These are phyloP conservation scores for Rhegmatorhina hoffmannsi DNA, from an alignment of 2,113 vertebrate genomes.

Conservation along the genomic window DNA sequence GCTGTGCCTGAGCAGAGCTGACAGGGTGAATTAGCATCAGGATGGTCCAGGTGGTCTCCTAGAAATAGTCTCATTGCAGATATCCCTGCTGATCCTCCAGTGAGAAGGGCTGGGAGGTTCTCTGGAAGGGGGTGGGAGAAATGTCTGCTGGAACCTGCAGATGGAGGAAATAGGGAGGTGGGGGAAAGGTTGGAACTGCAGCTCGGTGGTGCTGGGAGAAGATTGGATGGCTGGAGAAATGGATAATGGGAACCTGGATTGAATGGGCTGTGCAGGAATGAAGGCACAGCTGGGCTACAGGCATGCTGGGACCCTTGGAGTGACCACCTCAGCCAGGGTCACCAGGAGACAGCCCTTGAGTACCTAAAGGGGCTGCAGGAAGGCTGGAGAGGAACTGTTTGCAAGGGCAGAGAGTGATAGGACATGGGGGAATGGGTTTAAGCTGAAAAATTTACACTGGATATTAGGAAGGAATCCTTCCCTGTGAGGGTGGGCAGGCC, in stretches of 20 bases:
- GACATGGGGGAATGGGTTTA: neutral
- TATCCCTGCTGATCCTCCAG: neutral
- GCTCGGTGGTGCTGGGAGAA: neutral
- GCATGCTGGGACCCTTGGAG: neutral
- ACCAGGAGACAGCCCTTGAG: neutral
- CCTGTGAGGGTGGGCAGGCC: neutral
- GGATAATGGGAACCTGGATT: accelerated
- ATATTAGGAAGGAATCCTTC: neutral
- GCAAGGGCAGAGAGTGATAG: neutral
- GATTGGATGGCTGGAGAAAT: neutral
- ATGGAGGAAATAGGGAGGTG: neutral
- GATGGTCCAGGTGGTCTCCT: neutral
- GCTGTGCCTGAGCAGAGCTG: neutral
- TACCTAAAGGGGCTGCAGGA: neutral
- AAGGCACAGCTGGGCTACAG: neutral
- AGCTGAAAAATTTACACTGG: no score
- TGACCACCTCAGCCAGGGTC: no score
- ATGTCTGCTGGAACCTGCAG: neutral
- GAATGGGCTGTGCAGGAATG: neutral
- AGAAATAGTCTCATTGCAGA: slow-evolving; percentile 24
- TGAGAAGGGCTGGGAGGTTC: neutral
- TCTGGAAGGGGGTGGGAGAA: neutral
- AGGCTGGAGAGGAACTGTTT: neutral
- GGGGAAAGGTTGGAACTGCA: accelerated
- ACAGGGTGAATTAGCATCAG: neutral